phyloP scores from a whole-genome alignment of 2,113 vertebrate species.

The Pseudopodoces humilis region DNA sequence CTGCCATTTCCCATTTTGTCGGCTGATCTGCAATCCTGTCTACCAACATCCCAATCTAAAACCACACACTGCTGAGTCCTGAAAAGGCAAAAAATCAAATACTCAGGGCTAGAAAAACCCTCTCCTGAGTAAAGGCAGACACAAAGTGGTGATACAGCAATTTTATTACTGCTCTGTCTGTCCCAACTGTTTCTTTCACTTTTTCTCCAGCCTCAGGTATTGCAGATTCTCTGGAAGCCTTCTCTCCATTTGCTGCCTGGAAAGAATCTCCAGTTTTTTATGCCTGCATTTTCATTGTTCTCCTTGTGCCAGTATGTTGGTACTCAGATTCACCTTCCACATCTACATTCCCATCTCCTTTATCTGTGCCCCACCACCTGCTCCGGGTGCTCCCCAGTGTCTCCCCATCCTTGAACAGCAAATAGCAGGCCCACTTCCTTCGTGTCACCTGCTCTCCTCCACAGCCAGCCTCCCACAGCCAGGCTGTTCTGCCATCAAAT shows the following conservation, averaged over 20 bases:
- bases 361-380: background rate
- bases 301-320: background rate
- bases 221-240: background rate
- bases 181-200: background rate
- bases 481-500: conserved; percentile 36
- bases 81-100: background rate
- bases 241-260: background rate
- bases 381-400: background rate
- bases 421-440: background rate
- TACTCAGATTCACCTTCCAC: background rate
- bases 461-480: conserved; percentile 44
- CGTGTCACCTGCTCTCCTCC: background rate
- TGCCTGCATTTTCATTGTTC: background rate
- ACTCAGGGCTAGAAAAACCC: background rate
- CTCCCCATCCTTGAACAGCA: background rate
- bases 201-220: background rate
- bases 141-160: background rate
- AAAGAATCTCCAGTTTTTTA: background rate
- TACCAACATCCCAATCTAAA: background rate
- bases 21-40: background rate
- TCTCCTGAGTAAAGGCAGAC: background rate
- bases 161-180: background rate
- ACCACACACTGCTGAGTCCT: background rate
- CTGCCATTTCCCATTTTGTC: background rate
- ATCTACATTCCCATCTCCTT: background rate